Base-by-base conservation (phyloP, 2,113 vertebrate genomes). In the Porphyrio hochstetteri region DNA sequence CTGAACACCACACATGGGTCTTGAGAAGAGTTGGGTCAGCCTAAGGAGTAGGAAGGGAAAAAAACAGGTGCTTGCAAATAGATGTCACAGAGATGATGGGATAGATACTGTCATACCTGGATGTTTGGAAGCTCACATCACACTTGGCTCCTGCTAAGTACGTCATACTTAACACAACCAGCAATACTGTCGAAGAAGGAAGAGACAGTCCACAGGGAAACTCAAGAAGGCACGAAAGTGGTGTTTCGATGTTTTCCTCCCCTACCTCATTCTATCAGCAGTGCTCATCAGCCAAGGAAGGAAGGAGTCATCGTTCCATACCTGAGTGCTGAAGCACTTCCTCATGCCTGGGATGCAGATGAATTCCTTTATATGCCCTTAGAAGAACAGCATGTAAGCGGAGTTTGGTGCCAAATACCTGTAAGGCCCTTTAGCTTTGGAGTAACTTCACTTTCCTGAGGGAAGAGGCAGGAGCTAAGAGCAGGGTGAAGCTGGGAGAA, bases 291-390 rank as follows among this genome's bases (percentile, higher is more conserved):
- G 57, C 56, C 65, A 92, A 83, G 93, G 64, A 88, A 90, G 28
- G n/a, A 57, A 81, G 79, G 90, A 95, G 74, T 92, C 56, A 92
- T 42, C 15, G 4, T 74, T 90, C 82, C 95, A 96, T 93, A 94
- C 80, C 78, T 65, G 57, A 89, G 67, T 20, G 59, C 50, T 95
- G 95, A 96, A 86, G 91, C 93, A 96, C 52, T 91, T 94, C 93
- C 97, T 96, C 85, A 91, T 92, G 50, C 85, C 74, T 79, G 65
- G 52, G 74, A 82, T 50, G 33, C 63, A 90, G 48, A 86, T 0
- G 0, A 69, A 80, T 79, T 88, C 88, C 85, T 70, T 90, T 90
- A n/a, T 10, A 46, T 25, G 38, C 24, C 59, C 63, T 82, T 40
- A 52, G 53, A 91, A 69, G 12, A 64, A 76, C 12, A 77, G 50